Base-by-base conservation (phyloP, 2,888 invertebrate species). In the Athalia rosae region DNA sequence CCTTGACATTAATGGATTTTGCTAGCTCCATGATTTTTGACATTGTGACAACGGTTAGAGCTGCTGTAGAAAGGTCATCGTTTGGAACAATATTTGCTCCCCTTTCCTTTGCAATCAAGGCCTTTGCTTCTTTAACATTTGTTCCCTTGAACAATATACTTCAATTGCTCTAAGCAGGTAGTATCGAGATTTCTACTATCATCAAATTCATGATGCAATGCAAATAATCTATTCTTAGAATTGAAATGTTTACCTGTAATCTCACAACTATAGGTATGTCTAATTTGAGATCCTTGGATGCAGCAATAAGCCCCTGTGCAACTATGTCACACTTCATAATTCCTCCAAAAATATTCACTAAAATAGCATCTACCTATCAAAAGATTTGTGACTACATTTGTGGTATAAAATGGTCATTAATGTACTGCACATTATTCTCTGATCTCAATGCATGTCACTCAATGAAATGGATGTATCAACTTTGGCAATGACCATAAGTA, bases 341-440 rank as follows among this genome's bases (percentile, higher is more conserved):
- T 11, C 93, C 93, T 48, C 93, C 93, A 84, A 93, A 93, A 81
- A 93, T 93, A 85, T 93, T 93, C 5, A 93, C 93, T 81, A 93
- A 87, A 82, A 93, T 92, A 4, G 93, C 92, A 84, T 92, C 90
- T 28, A 93, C 92, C 92, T 92, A 79, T 28, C 28, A 28, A 28
- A 28, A 28, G 28, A 28, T 28, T 28, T 28, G 28, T 28, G 28
- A 28, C 28, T 28, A 28, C 28, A 28, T 28, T 28, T 28, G 28
- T 28, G 28, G 28, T 28, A 1, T 28, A 28, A 28, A 28, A 28
- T 28, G 28, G 0, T 28, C 2, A 28, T 28, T 28, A 28, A 28
- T 28, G 28, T 28, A 2, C 28, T 28, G 28, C 28, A 28, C 2
- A 28, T 28, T 28, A 28, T 28, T 28, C 28, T 28, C 28, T 28